Base-by-base conservation (phyloP, 1,140 invertebrate species). In the Mylabris phalerata region DNA sequence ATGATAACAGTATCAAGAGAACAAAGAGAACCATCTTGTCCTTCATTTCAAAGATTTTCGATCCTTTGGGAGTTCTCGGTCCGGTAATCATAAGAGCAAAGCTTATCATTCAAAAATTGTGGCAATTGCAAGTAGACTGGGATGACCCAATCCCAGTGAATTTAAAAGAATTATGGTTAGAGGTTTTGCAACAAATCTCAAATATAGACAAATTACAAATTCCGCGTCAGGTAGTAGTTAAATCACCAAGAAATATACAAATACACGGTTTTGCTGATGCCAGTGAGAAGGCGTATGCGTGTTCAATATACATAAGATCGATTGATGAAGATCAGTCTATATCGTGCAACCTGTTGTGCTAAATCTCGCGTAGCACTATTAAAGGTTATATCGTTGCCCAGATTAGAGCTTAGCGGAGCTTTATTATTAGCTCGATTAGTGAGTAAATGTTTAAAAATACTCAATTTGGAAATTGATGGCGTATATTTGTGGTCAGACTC, bases 71-170 rank as follows among this genome's bases (percentile, higher is more conserved):
- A 44, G 52, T 67, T 6, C 24, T 75, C 9, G 58, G 60, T 25
- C 71, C 74, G 11, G 46, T 72, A n/a, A 67, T 65, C 3, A 66
- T 75, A 7, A 57, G 50, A 9, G 65, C 67, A 19, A 77, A 77
- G 62, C 65, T 74, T 2, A 52, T 77, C 3, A 40, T 77, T 7
- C 75, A 78, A 64, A 48, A 68, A 54, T 26, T 77, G 6, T 75
- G 74, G 73, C 19, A 55, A 45, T 19, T 26, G 26, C 62, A 67
- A 10, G 4, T 72, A 11, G 68, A 65, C 42, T 79, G 75, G 75
- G 75, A 78, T 56, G 64, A 70, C 9, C 10, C 48, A 6, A 9
- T 75, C 11, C 49, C 59, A 4, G 40, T 26, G 24, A 47, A 59
- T 25, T 10, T 62, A 25, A 10, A 50, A 32, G 11, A 24, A 27